phyloP scores from a whole-genome alignment of 1,140 invertebrate genomes.

The Danaus melanippus region DNA sequence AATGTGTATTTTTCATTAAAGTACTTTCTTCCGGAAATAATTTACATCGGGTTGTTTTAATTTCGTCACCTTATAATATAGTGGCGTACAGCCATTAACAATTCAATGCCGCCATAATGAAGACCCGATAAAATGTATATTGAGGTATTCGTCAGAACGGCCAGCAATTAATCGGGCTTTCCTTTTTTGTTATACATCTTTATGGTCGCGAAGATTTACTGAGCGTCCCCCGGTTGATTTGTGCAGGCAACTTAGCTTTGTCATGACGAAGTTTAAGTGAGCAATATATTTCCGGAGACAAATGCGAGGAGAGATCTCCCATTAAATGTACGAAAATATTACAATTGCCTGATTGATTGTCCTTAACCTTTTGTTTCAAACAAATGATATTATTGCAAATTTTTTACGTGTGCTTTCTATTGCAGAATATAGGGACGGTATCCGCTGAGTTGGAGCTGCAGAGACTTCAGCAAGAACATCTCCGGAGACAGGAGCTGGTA shows the following conservation, averaged over 20 bases:
- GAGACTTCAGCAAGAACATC: slow-evolving; percentile 58
- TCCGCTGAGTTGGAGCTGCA: slow-evolving; percentile 57
- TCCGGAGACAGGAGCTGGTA: slow-evolving; percentile 55
- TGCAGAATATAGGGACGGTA: slow-evolving; percentile 57
- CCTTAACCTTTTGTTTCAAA: slow-evolving; percentile 7
- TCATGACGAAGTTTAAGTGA: slow-evolving; percentile 44
- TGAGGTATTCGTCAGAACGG: slow-evolving; percentile 50
- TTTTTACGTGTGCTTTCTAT: slow-evolving; percentile 11
- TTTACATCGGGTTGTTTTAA: slow-evolving; percentile 46
- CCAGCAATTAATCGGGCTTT: slow-evolving; percentile 53
- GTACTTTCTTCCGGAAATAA: slow-evolving; percentile 39
- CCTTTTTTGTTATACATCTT: slow-evolving; percentile 44
- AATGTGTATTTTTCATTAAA: slow-evolving; percentile 36
- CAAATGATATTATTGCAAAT: not conserved
- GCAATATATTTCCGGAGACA: slow-evolving; percentile 56
- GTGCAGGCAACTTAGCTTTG: slow-evolving; percentile 48
- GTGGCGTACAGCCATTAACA: slow-evolving; percentile 56
- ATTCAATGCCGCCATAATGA: slow-evolving; percentile 65
- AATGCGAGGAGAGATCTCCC: slow-evolving; percentile 51
- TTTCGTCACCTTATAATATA: slow-evolving; percentile 58
- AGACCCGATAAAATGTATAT: slow-evolving; percentile 66
- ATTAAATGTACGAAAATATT: slow-evolving; percentile 39
- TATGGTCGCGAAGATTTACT: slow-evolving; percentile 56
- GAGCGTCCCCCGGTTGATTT: slow-evolving; percentile 49
- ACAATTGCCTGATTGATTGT: slow-evolving; percentile 29